Evolutionary conservation across 2,888 invertebrate species (phyloP), one percentile per base, ranked within the genome.

Genomic region (Nebria brevicollis): DNA sequence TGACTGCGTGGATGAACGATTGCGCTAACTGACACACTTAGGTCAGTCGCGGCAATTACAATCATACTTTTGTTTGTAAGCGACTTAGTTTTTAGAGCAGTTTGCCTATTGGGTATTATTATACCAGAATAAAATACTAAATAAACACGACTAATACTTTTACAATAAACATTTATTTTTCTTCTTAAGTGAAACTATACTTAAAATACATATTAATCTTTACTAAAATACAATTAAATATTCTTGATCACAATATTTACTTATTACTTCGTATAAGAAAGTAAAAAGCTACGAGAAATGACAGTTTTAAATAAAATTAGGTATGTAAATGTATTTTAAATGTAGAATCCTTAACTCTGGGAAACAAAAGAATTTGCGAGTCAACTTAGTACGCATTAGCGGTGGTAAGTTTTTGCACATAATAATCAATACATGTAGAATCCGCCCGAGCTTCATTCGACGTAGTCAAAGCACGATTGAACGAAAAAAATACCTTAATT

Each of bases 401-500:
- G 66, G 68, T 76, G 76, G 42, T 66, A 76, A 76, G 68, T 68
- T 66, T 65, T n/a, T 42, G 66, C 66, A 34, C 76, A 34, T 42
- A 34, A 66, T 76, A 76, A 76, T 76, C 76, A 76, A 76, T 66
- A 66, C 41, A 68, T 66, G 66, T 76, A 65, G 34, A 66, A 34
- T 42, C 41, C 76, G 43, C 66, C 11, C 66, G 5, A 66, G 34
- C 11, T 34, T 72, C 72, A 25, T 26, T 73, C 15, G 65, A 20
- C 43, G 66, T 66, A 76, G 76, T 76, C 76, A 66, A 66, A 25
- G 76, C 76, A 76, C 76, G 76, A 76, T 41, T 66, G 66, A 15
- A 8, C 41, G 76, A 54, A 66, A 70, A 77, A 77, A 77, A 77
- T 54, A 72, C 25, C 70, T 70, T 77, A 42, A 77, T 70, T 77